Percentiles rank a stretch among this genome's conserved stretches.
phyloP scores from a whole-genome alignment of 2,113 vertebrate species.

The Pluvianellus socialis region DNA sequence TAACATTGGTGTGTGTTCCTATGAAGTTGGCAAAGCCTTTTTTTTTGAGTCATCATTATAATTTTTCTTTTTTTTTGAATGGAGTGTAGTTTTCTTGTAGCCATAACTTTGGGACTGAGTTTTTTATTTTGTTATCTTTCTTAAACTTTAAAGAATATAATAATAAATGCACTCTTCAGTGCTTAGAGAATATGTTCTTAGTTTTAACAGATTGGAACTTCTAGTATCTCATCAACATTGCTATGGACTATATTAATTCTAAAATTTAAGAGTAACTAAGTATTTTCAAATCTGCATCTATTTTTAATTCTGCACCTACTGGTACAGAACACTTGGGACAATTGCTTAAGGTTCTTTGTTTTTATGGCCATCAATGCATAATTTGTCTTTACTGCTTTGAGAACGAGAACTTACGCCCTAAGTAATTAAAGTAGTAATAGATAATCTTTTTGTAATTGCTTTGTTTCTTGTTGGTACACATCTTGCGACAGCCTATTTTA shows the following conservation, averaged over 20 bases:
- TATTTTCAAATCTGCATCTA: not conserved
- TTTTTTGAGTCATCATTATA: not conserved
- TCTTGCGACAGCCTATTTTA: not conserved
- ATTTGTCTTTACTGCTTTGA: not conserved
- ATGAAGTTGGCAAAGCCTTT: not conserved
- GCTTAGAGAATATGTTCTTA: not conserved
- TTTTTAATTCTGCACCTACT: not conserved
- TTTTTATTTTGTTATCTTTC: not conserved
- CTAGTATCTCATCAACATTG: not conserved
- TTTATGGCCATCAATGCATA: not conserved
- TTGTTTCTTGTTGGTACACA: not conserved
- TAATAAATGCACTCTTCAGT: not conserved
- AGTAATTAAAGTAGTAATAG: not conserved
- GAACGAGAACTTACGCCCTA: not conserved
- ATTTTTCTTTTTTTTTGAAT: not conserved
- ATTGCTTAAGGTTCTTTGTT: not conserved
- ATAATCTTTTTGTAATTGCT: not conserved
- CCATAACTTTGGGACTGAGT: not conserved
- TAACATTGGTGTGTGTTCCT: not conserved
- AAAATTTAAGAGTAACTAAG: not conserved
- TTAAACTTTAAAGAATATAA: not conserved
- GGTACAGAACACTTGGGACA: not conserved
- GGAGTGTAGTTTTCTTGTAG: not conserved
- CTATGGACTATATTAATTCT: not conserved
- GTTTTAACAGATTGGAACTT: not conserved